Evolutionary conservation across 2,888 invertebrate genomes (phyloP), one percentile per base, ranked within the genome.

Genomic region (Caenorhabditis uteleia): DNA sequence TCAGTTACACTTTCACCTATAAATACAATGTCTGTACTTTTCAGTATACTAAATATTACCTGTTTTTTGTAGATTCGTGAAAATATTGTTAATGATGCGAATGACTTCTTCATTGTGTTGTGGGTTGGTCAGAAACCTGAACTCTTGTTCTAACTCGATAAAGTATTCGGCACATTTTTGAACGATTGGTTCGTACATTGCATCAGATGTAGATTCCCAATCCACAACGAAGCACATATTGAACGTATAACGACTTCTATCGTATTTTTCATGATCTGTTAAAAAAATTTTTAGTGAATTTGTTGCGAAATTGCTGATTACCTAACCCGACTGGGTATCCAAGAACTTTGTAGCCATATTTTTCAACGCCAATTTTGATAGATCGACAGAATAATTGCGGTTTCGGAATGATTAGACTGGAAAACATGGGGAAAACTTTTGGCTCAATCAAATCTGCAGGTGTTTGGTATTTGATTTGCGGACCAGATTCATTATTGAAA

Each of bases 121-220:
- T n/a, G 68, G 12, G 38, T 67, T 34, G 7, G 55, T 72, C 8
- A 79, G 53, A 33, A 76, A 78, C 18, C 51, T 57, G 36, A 62
- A 68, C 38, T 78, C 78, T 56, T 69, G 72, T 51, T 83, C 83
- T 53, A 83, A 49, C 31, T 75, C 75, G 14, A 76, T 59, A 26
- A 83, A 56, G 57, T 83, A 83, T 45, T 80, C 76, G 1, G 82
- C 78, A 29, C 70, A 62, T 58, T 83, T 83, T 54, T 80, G 77
- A 7, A 83, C 80, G 27, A 83, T 49, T 18, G 82, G 81, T 49
- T 83, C 82, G 58, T 81, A 83, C 58, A 82, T 73, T 43, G 67
- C 69, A 29, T 83, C 82, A 6, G 61, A 61, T 7, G 51, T 53
- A 12, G 66, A 60, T n/a, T 61, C 64, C 44, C 59, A 54, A 14